Conservation (phyloP, 2,888 invertebrate species). For the Brachypalpus laphriformis region DNA sequence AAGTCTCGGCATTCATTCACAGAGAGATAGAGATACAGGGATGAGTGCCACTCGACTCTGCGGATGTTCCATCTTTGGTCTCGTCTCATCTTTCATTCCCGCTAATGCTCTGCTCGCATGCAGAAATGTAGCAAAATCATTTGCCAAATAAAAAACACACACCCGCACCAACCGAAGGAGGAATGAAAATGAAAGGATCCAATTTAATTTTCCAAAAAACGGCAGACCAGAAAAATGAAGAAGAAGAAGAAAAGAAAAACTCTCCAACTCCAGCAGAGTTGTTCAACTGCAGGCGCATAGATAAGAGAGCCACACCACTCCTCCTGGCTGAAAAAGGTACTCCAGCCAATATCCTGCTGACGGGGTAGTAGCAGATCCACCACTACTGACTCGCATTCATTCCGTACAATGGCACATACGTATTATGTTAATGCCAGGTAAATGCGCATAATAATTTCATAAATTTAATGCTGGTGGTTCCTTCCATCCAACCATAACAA, state of each 20-base stretch:
- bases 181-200: conserved; percentile 69
- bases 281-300: conserved; percentile 72
- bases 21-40: neutral
- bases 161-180: conserved; percentile 27
- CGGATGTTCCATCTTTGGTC: conserved; percentile 31
- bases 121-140: conserved; percentile 19
- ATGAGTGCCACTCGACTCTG: conserved; percentile 51
- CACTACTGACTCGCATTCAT: conserved; percentile 39
- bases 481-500: conserved; percentile 74
- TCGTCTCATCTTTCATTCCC: conserved; percentile 20
- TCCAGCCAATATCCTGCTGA: conserved; percentile 57
- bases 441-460: conserved; percentile 75
- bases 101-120: conserved; percentile 16
- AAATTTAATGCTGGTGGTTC: conserved; percentile 74
- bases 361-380: neutral
- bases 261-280: conserved; percentile 35
- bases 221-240: conserved; percentile 25
- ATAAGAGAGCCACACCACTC: conserved; percentile 48
- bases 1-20: conserved; percentile 40
- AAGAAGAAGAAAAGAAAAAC: conserved; percentile 16
- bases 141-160: conserved; percentile 14
- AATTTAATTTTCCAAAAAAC: conserved; percentile 68
- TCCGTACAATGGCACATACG: conserved; percentile 70
- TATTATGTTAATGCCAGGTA: conserved; percentile 74
- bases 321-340: conserved; percentile 52